These are phyloP conservation scores for Leguminivora glycinivorella DNA, from an alignment of 1,140 invertebrate genomes.

Conservation along the genomic window DNA sequence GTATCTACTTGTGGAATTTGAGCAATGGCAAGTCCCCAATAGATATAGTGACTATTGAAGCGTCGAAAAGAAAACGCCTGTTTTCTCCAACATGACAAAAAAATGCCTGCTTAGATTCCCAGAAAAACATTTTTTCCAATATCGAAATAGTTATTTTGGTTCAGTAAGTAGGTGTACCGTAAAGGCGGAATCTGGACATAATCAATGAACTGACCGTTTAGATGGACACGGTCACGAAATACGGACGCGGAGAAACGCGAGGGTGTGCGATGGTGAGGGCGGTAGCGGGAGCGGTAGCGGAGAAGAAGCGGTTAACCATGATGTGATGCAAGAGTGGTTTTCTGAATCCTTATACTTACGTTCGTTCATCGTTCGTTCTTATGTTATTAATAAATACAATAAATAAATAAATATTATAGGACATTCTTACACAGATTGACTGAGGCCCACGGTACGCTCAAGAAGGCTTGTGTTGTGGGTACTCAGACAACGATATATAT, in stretches of 20 bases:
- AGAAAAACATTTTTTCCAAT: slow-evolving; percentile 24
- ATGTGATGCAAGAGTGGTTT: too few relatives aligned
- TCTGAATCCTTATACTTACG: too few relatives aligned
- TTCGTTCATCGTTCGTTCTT: too few relatives aligned
- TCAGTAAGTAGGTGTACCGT: slow-evolving; percentile 24
- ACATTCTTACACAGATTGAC: too few relatives aligned
- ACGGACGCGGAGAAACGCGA: slow-evolving; percentile 16
- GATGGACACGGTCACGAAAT: slow-evolving; percentile 22
- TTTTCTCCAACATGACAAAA: slow-evolving; percentile 1
- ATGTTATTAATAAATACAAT: too few relatives aligned
- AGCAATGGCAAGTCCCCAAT: not conserved
- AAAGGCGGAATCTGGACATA: slow-evolving; percentile 22
- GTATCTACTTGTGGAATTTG: too few relatives aligned
- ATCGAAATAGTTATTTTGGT: slow-evolving; percentile 26
- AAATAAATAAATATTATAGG: too few relatives aligned
- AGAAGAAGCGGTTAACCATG: not conserved
- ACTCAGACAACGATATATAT: too few relatives aligned
- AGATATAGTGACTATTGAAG: not conserved
- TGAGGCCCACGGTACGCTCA: too few relatives aligned
- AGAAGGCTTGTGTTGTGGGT: too few relatives aligned
- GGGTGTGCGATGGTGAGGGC: not conserved
- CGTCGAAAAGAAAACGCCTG: slow-evolving; percentile 9
- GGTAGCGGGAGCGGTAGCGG: not conserved
- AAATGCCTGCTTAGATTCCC: slow-evolving; percentile 9
- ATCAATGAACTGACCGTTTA: slow-evolving; percentile 28